A percentile compares a stretch with the other conserved stretches of the same genome.
These are phyloP conservation scores for Mallotus villosus DNA, from an alignment of 2,797 vertebrate species.

Conservation along the genomic window DNA sequence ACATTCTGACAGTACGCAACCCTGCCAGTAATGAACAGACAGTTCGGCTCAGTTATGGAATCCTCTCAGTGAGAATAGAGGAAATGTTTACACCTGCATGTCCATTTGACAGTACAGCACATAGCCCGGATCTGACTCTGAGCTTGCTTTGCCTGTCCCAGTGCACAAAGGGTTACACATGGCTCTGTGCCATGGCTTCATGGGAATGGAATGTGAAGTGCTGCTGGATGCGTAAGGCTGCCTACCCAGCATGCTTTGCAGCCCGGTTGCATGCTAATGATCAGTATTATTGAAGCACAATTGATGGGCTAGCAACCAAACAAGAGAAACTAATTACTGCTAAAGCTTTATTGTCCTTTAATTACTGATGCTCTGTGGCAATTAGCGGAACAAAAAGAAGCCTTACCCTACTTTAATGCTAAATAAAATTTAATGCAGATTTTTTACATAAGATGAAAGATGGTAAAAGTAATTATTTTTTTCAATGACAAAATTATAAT, in stretches of 20 bases:
- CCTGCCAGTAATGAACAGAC: too few relatives aligned
- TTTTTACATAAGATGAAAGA: constrained; percentile 69
- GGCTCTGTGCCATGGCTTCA: constrained; percentile 85
- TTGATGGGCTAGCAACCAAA: constrained; percentile 91
- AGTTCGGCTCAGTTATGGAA: too few relatives aligned
- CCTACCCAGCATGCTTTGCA: constrained; percentile 87
- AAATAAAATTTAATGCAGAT: constrained; percentile 70
- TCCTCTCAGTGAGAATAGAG: neutral
- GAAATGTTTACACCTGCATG: neutral
- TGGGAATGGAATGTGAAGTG: constrained; percentile 97
- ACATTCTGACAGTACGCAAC: too few relatives aligned
- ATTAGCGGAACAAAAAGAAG: constrained; percentile 78
- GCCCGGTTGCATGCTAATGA: constrained; percentile 87
- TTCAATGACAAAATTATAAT: constrained; percentile 49
- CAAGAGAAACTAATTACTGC: constrained; percentile 92
- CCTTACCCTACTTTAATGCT: constrained; percentile 72
- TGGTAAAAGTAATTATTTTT: constrained; percentile 68
- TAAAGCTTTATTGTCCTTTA: constrained; percentile 90
- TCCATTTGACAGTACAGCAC: constrained; percentile 8
- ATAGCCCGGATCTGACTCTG: constrained; percentile 28
- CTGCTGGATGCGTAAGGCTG: constrained; percentile 78
- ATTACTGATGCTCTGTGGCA: constrained; percentile 87
- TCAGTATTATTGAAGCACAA: constrained; percentile 94
- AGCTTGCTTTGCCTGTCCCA: neutral
- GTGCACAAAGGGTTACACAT: constrained; percentile 73